Conservation (phyloP, 37 sponge, comb jelly and placozoan species). For the Lycopodina hypogea region DNA sequence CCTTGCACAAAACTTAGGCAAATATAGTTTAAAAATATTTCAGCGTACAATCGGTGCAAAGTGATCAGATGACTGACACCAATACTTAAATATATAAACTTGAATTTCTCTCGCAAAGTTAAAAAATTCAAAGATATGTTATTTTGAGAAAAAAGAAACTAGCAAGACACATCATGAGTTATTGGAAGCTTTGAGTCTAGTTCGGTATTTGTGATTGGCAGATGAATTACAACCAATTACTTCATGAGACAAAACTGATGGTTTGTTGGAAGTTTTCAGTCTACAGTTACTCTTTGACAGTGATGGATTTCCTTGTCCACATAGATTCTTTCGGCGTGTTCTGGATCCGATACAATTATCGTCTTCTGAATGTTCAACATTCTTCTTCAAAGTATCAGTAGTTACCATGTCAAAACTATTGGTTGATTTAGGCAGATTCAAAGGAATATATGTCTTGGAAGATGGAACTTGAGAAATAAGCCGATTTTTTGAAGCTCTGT, state of each 20-base stretch:
- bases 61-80: conserved; percentile 53
- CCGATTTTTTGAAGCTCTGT: no score
- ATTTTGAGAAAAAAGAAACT: neutral
- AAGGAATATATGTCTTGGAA: neutral
- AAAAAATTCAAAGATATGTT: neutral
- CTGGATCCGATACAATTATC: conserved; percentile 8
- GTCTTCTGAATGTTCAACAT: neutral
- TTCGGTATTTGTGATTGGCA: conserved; percentile 31
- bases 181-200: conserved; percentile 38
- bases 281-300: neutral
- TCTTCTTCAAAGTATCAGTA: neutral
- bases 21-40: neutral
- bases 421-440: conserved; percentile 1
- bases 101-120: neutral
- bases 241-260: no score
- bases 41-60: neutral
- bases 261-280: no score
- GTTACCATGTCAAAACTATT: neutral
- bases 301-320: neutral
- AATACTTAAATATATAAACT: conserved; percentile 37
- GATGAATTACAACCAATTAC: neutral
- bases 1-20: neutral
- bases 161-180: neutral
- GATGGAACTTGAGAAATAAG: no score
- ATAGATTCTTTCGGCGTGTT: conserved; percentile 12